Evolutionary conservation across 2,797 vertebrate genomes (phyloP), one percentile per base, ranked within the genome.

Genomic region (Sphenodon punctatus): DNA sequence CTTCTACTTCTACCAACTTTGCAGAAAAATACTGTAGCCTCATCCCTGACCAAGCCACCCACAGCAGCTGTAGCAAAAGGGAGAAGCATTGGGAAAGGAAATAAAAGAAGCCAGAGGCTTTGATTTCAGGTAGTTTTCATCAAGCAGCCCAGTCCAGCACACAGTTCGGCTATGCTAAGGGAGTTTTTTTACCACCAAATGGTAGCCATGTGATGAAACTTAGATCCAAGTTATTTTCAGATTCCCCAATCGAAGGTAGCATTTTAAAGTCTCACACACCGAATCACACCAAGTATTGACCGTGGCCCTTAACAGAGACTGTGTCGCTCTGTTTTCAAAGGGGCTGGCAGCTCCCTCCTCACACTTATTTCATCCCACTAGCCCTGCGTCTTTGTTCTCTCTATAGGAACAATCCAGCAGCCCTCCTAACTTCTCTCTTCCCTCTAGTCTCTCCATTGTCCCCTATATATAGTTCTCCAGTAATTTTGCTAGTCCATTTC

Each of bases 241-340:
- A n/a, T n/a, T n/a, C n/a, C n/a, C n/a, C n/a, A n/a, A n/a, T n/a
- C n/a, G n/a, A n/a, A n/a, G n/a, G n/a, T 48, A 51, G 51, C 13
- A 51, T 51, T 51, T 27, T 51, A 48, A 51, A 49, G 48, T 25
- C 13, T 10, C 22, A n/a, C 13, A 49, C 13, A n/a, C 48, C 30
- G 6, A 5, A 17, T 32, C 0, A 1, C 23, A 17, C 11, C 27
- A 56, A 5, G 34, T 34, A 34, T 7, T 34, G 34, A 34, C 34
- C 34, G 34, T 8, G 34, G 8, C 7, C 34, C 34, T 7, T 34
- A 34, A 34, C 34, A 34, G 34, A 34, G 34, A 34, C 34, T 34
- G 34, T 34, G 34, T 34, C 34, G 34, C 8, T 8, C 36, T 36
- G 36, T 36, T 36, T 34, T 36, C n/a, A n/a, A n/a, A n/a, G n/a